Percentiles rank a stretch among this genome's conserved stretches.
Evolutionary conservation across 2,797 vertebrate species (phyloP).

Genomic region (Pseudotriccus pelzelni): DNA sequence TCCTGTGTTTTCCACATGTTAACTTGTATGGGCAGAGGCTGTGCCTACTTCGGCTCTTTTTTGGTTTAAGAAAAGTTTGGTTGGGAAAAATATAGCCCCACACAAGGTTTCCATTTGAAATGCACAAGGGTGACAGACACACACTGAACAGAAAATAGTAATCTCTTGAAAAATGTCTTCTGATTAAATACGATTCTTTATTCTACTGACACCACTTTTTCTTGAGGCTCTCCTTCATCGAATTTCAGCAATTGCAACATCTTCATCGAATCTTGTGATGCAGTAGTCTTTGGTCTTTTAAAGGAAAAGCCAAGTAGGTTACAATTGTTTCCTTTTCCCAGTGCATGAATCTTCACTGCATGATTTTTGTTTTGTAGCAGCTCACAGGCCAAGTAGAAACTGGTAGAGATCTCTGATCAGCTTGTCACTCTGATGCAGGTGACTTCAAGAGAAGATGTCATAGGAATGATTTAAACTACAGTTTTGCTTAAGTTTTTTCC

Average conservation of each 20-base stretch:
- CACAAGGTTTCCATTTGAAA: neutral
- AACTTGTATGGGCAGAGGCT: neutral
- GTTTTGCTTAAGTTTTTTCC: neutral
- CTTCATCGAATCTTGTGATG: neutral
- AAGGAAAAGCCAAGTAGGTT: neutral
- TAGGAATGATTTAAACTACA: neutral
- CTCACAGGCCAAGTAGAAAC: neutral
- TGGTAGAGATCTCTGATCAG: neutral
- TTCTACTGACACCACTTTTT: neutral
- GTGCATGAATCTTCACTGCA: neutral
- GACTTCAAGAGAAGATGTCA: neutral
- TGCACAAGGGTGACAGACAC: neutral
- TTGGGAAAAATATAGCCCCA: neutral
- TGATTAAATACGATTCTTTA: neutral
- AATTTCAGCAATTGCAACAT: neutral
- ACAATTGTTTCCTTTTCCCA: neutral
- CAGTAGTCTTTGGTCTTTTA: neutral
- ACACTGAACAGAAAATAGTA: neutral
- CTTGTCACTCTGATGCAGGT: neutral
- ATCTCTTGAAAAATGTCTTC: neutral
- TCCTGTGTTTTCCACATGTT: neutral
- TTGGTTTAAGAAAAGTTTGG: neutral
- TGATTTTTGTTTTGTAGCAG: neutral
- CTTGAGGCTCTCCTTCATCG: neutral
- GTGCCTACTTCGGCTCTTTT: neutral